Conservation (phyloP, 2,888 invertebrate genomes). For the Ditylenchus weischeri region DNA sequence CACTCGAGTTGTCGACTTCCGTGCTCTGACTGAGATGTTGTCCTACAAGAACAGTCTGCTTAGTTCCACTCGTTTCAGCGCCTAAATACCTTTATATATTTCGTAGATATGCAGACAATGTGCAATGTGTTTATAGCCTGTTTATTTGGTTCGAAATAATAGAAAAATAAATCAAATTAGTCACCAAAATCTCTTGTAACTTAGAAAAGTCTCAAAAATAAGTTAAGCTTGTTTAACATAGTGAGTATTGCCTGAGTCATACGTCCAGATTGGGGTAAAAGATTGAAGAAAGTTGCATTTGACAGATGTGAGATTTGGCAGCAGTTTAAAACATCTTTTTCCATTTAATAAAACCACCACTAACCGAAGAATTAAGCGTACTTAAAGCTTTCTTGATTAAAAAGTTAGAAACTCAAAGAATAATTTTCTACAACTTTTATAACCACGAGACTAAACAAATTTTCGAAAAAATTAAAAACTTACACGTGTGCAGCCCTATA, state of each 20-base stretch:
- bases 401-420: too few species aligned
- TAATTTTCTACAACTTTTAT: too few species aligned
- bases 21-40: background rate
- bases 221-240: background rate
- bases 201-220: too few species aligned
- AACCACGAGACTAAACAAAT: too few species aligned
- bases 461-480: too few species aligned
- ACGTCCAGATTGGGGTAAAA: background rate
- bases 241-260: background rate
- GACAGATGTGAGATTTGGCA: background rate
- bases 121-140: background rate
- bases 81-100: background rate
- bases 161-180: background rate
- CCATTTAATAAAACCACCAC: too few species aligned
- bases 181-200: background rate
- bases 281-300: background rate
- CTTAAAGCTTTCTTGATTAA: too few species aligned
- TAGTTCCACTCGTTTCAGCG: slow-evolving; percentile 4
- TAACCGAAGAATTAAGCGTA: too few species aligned
- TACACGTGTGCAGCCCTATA: too few species aligned
- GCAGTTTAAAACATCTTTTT: background rate
- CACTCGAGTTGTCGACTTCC: background rate
- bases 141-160: slow-evolving; percentile 1
- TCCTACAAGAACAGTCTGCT: slow-evolving; percentile 3
- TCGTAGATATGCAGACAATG: background rate